Conservation (phyloP, 2,113 vertebrate species). For the Xiphias gladius region DNA sequence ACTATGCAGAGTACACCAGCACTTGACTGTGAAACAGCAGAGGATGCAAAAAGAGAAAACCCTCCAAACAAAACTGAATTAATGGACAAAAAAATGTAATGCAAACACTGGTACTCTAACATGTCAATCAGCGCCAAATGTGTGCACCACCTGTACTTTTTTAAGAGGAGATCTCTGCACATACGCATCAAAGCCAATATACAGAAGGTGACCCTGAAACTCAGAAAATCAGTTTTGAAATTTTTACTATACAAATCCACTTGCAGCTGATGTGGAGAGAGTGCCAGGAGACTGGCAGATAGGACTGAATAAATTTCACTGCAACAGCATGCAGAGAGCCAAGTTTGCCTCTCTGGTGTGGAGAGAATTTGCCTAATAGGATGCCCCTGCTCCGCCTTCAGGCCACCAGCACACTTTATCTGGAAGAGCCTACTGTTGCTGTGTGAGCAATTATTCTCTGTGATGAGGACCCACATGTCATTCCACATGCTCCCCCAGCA, state of each 20-base stretch:
- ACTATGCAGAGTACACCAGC: constrained; percentile 3
- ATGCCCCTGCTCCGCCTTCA: constrained; percentile 37
- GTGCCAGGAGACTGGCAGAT: constrained; percentile 37
- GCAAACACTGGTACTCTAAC: constrained; percentile 7
- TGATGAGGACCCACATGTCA: constrained; percentile 21
- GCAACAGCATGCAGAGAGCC: constrained; percentile 37
- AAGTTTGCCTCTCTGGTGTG: constrained; percentile 41
- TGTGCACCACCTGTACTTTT: constrained; percentile 9
- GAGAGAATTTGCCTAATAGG: constrained; percentile 55
- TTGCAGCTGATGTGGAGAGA: constrained; percentile 32
- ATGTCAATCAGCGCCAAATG: neutral
- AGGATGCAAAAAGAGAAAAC: constrained; percentile 18
- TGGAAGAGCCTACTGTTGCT: constrained; percentile 37
- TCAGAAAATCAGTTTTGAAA: constrained; percentile 41
- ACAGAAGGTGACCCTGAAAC: constrained; percentile 31
- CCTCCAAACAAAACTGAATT: constrained; percentile 17
- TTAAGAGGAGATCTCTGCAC: neutral
- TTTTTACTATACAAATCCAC: constrained; percentile 50
- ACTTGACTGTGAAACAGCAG: constrained; percentile 14
- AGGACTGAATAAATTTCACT: constrained; percentile 57
- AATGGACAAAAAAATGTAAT: constrained; percentile 3
- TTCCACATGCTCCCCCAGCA: constrained; percentile 31
- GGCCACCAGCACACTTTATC: constrained; percentile 40
- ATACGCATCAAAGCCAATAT: constrained; percentile 24
- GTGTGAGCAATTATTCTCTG: constrained; percentile 33